Conservation (phyloP, 2,888 invertebrate species). For the Drosophila infuscata region DNA sequence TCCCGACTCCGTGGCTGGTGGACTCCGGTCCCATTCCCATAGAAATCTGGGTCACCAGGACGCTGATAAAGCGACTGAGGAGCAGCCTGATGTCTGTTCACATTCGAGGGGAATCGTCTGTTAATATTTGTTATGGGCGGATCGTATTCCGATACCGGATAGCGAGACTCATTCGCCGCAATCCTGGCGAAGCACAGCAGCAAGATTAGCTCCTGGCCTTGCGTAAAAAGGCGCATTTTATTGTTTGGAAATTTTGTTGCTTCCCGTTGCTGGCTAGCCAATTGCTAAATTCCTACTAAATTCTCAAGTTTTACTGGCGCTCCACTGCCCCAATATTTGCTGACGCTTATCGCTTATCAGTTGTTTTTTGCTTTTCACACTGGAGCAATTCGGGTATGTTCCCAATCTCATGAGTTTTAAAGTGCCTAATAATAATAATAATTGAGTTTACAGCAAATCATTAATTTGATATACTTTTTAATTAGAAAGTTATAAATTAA, state of each 20-base stretch:
- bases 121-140: conserved; percentile 32
- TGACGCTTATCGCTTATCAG: conserved; percentile 63
- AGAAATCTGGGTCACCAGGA: conserved; percentile 19
- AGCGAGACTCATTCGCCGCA: conserved; percentile 18
- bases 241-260: not conserved
- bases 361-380: conserved; percentile 24
- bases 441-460: not conserved
- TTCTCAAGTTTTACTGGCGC: conserved; percentile 34
- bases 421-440: not conserved
- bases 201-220: conserved; percentile 23
- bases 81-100: conserved; percentile 34
- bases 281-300: conserved; percentile 62
- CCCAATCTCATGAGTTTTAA: not conserved
- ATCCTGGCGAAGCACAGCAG: conserved; percentile 23
- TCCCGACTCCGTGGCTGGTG: conserved; percentile 43
- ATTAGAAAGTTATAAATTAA: not conserved
- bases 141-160: conserved; percentile 56
- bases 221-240: conserved; percentile 36
- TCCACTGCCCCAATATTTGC: conserved; percentile 44
- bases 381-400: conserved; percentile 23
- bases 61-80: conserved; percentile 39
- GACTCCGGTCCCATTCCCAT: conserved; percentile 11
- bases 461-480: not conserved
- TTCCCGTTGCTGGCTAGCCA: conserved; percentile 46
- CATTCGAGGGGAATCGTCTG: conserved; percentile 24